Percentiles rank a stretch among this genome's conserved stretches.
Evolutionary conservation across 2,797 vertebrate genomes (phyloP).

Genomic region (Liasis olivaceus): DNA sequence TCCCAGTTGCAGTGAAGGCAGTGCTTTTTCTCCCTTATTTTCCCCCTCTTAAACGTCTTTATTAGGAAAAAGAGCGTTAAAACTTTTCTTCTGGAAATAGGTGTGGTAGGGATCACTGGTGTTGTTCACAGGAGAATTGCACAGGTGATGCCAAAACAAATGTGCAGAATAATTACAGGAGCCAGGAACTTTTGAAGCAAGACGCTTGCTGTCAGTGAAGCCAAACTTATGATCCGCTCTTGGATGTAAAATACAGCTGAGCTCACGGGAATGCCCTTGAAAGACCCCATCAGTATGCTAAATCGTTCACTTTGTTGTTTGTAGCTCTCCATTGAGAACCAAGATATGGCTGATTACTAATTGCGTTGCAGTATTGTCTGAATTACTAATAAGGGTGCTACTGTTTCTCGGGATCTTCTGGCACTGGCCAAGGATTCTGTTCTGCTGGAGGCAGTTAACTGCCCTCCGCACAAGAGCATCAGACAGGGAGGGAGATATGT

Average conservation of each 20-base stretch:
- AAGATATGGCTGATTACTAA: not conserved
- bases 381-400: slow-evolving; percentile 14
- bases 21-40: not conserved
- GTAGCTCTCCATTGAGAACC: slow-evolving; percentile 25
- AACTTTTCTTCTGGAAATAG: slow-evolving; percentile 39
- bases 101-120: slow-evolving; percentile 22
- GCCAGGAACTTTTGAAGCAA: slow-evolving; percentile 46
- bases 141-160: not conserved
- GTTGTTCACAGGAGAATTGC: slow-evolving; percentile 24
- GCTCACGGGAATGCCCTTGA: slow-evolving; percentile 37
- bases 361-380: not conserved
- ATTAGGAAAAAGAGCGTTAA: slow-evolving; percentile 1
- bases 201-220: slow-evolving; percentile 39
- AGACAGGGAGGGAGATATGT: no score
- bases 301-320: slow-evolving; percentile 46
- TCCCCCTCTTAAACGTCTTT: not conserved
- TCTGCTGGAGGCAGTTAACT: not conserved
- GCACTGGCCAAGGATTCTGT: not conserved
- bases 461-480: no score
- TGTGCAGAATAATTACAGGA: slow-evolving; percentile 41
- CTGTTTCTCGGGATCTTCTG: not conserved
- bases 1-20: no score
- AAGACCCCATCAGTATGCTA: slow-evolving; percentile 34
- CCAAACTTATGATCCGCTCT: slow-evolving; percentile 30
- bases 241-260: slow-evolving; percentile 32